Base-by-base conservation (phyloP, 2,113 vertebrate species). In the Fregetta grallaria region DNA sequence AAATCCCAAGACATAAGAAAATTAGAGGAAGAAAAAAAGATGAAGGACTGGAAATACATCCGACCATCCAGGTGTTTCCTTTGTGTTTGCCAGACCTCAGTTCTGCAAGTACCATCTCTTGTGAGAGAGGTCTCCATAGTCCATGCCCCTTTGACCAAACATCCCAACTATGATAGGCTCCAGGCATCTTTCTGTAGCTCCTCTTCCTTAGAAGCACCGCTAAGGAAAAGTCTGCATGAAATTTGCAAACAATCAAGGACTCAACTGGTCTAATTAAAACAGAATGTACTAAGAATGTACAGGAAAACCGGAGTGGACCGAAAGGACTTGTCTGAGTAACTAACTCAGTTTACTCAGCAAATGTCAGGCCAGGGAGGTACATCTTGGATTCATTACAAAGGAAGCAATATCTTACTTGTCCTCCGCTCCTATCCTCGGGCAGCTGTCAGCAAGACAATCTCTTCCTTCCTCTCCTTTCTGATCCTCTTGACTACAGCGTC, bases 371-470 rank as follows among this genome's bases (percentile, higher is more conserved):
- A 56, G 3, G 4, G 80, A 95, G 92, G 83, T 96, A 92, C 96
- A 97, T 94, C 96, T 97, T 97, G 96, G 68, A 96, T 91, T 97
- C 91, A 97, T 96, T 97, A 97, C 83, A 91, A 96, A 95, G 94
- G 94, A 97, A 97, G 95, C 91, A 97, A 89, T 97, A 96, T 89
- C 97, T 97, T 97, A 97, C 91, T 97, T 94, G 92, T 95, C 92
- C 91, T 95, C 25, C 0, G 11, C 83, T 95, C 83, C 94, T 92
- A 86, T 97, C 95, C 92, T 95, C 36, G 0, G 96, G 95, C 88
- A 96, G 94, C 94, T 97, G 94, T 97, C 95, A 96, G 83, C 96
- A 89, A 97, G 92, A 95, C 95, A 95, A 94, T 95, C 92, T 96
- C 94, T 97, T 95, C 92, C 94, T 97, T 97, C 95, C 94, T 97